These are phyloP conservation scores for Notarius lentiginosus DNA, from an alignment of 2,113 vertebrate species.

Conservation along the genomic window DNA sequence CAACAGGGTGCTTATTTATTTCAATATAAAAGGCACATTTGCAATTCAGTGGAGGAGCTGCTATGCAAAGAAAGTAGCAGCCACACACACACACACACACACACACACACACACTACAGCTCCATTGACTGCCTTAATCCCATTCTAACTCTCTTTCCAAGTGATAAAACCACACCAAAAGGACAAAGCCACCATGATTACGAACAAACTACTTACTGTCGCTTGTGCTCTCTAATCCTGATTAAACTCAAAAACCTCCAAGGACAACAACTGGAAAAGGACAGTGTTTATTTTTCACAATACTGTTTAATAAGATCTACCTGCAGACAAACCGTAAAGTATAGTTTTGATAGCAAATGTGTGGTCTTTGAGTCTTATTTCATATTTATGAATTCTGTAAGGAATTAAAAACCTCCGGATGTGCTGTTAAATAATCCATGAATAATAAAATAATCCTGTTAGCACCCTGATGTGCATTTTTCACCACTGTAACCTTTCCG, in stretches of 20 bases:
- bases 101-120: constrained; percentile 21
- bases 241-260: constrained; percentile 1
- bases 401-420: neutral
- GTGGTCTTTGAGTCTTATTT: neutral
- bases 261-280: neutral
- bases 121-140: constrained; percentile 61
- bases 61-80: constrained; percentile 23
- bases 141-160: constrained; percentile 54
- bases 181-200: constrained; percentile 15
- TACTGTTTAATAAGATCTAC: neutral
- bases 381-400: neutral
- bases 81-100: constrained; percentile 18
- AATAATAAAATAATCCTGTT: neutral
- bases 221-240: constrained; percentile 10
- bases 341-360: neutral
- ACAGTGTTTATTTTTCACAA: neutral
- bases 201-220: neutral
- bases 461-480: neutral
- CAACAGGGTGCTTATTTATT: constrained; percentile 42
- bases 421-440: neutral
- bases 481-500: no score
- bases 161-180: constrained; percentile 4
- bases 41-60: constrained; percentile 34
- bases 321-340: neutral
- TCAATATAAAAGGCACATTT: constrained; percentile 29